A percentile compares a stretch with the other conserved stretches of the same genome.
Evolutionary conservation across 2,797 vertebrate species (phyloP).

Genomic region (Tokudaia muenninki): DNA sequence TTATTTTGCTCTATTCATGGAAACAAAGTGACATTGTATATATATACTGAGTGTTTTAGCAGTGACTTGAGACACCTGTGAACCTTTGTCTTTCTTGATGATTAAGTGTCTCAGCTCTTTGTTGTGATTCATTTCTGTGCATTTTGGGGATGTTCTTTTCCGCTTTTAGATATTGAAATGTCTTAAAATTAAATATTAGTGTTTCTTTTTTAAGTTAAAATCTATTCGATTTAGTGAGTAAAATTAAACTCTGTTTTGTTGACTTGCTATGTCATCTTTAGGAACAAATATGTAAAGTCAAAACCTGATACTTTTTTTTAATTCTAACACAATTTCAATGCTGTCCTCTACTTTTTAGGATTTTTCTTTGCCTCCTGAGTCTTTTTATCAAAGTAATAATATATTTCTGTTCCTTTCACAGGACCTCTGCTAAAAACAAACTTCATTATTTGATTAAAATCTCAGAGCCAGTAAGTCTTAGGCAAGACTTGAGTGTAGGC

Average conservation of each 20-base stretch:
- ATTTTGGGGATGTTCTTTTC: neutral
- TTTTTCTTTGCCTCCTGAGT: neutral
- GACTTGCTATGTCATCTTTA: neutral
- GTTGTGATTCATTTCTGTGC: neutral
- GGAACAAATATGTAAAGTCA: slow-evolving; percentile 13
- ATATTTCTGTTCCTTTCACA: neutral
- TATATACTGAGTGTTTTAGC: neutral
- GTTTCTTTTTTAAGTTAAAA: neutral
- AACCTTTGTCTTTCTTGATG: neutral
- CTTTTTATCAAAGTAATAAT: neutral
- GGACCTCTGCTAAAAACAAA: slow-evolving; percentile 37
- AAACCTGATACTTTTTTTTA: slow-evolving; percentile 41
- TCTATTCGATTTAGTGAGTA: neutral
- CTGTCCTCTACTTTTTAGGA: neutral
- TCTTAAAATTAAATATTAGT: neutral
- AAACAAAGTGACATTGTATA: neutral
- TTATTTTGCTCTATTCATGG: neutral
- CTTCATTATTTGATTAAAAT: slow-evolving; percentile 38
- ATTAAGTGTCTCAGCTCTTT: neutral
- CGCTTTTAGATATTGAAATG: slow-evolving; percentile 48
- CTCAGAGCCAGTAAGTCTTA: neutral
- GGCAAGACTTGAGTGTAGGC: neutral
- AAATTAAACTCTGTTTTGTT: neutral
- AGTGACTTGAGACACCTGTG: neutral
- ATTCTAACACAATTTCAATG: neutral